A percentile compares a stretch with the other conserved stretches of the same genome.
Evolutionary conservation across 2,113 vertebrate genomes (phyloP).

Genomic region (Ictalurus punctatus): DNA sequence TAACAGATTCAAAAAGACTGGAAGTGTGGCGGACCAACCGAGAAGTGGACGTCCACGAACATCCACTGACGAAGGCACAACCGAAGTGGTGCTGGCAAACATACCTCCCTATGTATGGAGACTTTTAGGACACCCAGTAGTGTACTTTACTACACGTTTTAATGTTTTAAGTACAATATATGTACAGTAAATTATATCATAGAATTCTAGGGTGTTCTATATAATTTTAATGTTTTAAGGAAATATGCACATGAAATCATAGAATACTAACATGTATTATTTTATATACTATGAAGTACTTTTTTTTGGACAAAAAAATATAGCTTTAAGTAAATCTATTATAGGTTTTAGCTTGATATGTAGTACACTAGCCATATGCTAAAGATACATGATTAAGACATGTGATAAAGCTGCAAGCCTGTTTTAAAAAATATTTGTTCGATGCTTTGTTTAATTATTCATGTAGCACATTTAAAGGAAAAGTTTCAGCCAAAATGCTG

Average conservation of each 20-base stretch:
- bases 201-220: background rate
- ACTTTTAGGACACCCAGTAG: too few relatives aligned
- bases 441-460: background rate
- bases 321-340: background rate
- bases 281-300: background rate
- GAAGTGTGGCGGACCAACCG: too few relatives aligned
- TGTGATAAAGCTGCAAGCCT: background rate
- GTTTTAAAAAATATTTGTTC: background rate
- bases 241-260: background rate
- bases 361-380: background rate
- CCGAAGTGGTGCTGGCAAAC: too few relatives aligned
- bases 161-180: too few relatives aligned
- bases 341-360: background rate
- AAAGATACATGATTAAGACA: too few relatives aligned
- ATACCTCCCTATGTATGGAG: too few relatives aligned
- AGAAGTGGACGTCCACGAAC: too few relatives aligned
- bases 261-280: background rate
- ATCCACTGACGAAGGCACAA: too few relatives aligned
- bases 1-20: too few relatives aligned
- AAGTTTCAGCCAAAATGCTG: background rate
- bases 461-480: background rate
- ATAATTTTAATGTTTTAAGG: background rate
- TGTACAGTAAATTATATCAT: background rate
- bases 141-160: background rate
- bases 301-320: background rate